Base-by-base conservation (phyloP, 2,888 invertebrate species). In the Rotaria magnacalcarata region DNA sequence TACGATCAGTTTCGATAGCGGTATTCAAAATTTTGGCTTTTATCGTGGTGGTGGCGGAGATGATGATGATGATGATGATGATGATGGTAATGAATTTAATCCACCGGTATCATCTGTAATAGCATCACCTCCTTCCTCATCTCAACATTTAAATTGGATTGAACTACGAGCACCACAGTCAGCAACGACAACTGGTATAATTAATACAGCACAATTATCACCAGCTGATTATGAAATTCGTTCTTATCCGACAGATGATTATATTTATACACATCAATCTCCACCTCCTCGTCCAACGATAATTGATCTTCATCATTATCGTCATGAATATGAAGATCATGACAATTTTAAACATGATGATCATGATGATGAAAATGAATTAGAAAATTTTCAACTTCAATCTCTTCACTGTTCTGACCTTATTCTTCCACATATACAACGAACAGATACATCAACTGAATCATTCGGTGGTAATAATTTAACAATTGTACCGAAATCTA, bases 391-490 rank as follows among this genome's bases (percentile, higher is more conserved):
- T 47, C 47, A 21, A 47, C 21, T 80, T n/a, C 80, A 80, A 47
- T n/a, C 80, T 10, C 19, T 80, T 80, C 47, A 7, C 34, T 47
- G 7, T 80, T n/a, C 80, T 24, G 80, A 80, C 11, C 24, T 47
- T 8, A 24, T 24, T 43, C 43, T 14, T 11, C 14, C 80, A 19
- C 47, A 47, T 47, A 80, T 16, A n/a, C 43, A 80, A n/a, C 80
- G 80, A 43, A 80, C 47, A 24, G 80, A 80, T n/a, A 80, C 80
- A 14, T 80, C 80, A 47, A 80, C 80, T 47, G 80, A 80, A 47
- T 47, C 80, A 80, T n/a, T n/a, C 34, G 16, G 34, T 27, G 67
- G 67, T n/a, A 80, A 43, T 47, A 21, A 80, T 43, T 47, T 47
- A 24, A 14, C 47, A n/a, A 2, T 80, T 3, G 21, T 80, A 47